These are phyloP conservation scores for Arrhamphus sclerolepis DNA, from an alignment of 2,797 vertebrate genomes.

Conservation along the genomic window DNA sequence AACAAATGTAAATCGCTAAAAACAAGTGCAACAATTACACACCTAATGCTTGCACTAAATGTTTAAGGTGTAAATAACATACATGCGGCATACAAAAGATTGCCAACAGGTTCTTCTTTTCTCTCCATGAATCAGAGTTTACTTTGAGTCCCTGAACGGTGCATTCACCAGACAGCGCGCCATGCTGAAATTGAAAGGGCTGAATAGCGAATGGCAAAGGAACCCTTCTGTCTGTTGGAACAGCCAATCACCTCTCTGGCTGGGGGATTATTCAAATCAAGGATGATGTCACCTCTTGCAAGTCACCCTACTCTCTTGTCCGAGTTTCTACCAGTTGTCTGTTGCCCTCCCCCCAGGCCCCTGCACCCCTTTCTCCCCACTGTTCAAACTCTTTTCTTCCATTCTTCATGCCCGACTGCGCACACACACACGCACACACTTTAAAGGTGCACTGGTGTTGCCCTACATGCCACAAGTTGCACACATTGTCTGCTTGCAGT, in stretches of 20 bases:
- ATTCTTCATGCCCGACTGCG: conserved; percentile 64
- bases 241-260: conserved; percentile 72
- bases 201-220: conserved; percentile 72
- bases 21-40: too few species aligned
- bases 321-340: conserved; percentile 63
- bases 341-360: conserved; percentile 60
- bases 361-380: conserved; percentile 53
- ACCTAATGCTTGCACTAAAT: too few species aligned
- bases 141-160: conserved; percentile 56
- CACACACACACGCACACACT: conserved; percentile 44
- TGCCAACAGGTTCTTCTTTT: not conserved
- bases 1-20: too few species aligned
- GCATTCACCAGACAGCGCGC: conserved; percentile 63
- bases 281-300: conserved; percentile 82
- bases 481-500: conserved; percentile 48
- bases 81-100: not conserved
- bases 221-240: conserved; percentile 65
- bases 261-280: conserved; percentile 81
- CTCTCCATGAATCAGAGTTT: conserved; percentile 6
- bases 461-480: conserved; percentile 65
- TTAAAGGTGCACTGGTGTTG: conserved; percentile 41
- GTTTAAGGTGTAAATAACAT: not conserved
- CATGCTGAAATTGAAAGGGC: conserved; percentile 73
- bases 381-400: conserved; percentile 67
- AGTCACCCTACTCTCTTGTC: conserved; percentile 72